Percentiles rank a stretch among this genome's conserved stretches.
phyloP scores from a whole-genome alignment of 37 sponge, comb jelly and placozoan genomes.

The Aplysina aerophoba region DNA sequence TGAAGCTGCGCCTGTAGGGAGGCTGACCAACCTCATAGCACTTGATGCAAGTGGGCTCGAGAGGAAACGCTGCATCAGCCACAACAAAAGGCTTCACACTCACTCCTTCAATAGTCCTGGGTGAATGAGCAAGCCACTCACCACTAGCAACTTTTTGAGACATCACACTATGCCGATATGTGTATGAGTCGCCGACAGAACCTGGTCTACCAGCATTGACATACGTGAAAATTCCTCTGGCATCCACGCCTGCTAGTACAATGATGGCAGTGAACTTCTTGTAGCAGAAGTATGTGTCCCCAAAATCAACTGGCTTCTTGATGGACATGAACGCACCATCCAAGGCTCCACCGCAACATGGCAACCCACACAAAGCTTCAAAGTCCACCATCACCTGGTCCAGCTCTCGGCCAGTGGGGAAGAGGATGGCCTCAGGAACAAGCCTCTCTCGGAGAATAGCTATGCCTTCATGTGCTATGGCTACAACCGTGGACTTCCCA shows the following conservation, averaged over 20 bases:
- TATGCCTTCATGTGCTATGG: constrained; percentile 5
- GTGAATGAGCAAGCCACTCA: neutral
- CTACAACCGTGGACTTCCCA: constrained; percentile 15
- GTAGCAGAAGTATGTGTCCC: constrained; percentile 27
- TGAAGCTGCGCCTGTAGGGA: neutral
- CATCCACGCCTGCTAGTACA: constrained; percentile 24
- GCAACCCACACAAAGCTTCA: constrained; percentile 1
- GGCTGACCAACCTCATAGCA: neutral
- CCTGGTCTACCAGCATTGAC: constrained; percentile 35
- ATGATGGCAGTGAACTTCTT: constrained; percentile 27
- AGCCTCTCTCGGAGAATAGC: neutral
- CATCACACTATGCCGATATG: neutral
- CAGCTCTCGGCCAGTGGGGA: constrained; percentile 11
- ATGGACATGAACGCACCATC: constrained; percentile 30
- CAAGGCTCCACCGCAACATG: constrained; percentile 21
- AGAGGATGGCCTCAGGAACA: constrained; percentile 2
- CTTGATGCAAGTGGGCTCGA: constrained; percentile 7
- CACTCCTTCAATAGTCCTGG: neutral
- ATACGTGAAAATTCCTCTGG: constrained; percentile 22
- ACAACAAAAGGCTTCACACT: constrained; percentile 16
- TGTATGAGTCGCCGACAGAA: constrained; percentile 19
- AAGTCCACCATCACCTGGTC: constrained; percentile 13
- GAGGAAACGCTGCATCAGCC: constrained; percentile 27
- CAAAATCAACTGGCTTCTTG: constrained; percentile 11
- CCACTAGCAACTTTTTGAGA: neutral